These are phyloP conservation scores for Oophaga pumilio DNA, from an alignment of 2,113 vertebrate genomes.

Conservation along the genomic window DNA sequence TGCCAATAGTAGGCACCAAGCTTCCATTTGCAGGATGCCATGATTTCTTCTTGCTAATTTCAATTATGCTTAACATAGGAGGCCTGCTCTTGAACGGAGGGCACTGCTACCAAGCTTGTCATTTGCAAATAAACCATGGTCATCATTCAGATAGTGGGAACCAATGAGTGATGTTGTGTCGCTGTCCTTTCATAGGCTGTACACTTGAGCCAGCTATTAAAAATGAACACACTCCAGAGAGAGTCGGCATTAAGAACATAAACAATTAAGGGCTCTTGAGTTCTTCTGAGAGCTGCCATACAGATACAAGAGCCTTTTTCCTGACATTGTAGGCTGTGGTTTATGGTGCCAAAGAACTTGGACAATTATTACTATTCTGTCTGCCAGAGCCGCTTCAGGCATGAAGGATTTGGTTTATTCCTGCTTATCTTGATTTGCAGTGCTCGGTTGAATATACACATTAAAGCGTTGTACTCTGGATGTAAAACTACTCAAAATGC, in stretches of 20 bases:
- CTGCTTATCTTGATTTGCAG: constrained; percentile 62
- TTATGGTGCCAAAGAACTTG: constrained; percentile 66
- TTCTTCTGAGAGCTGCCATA: constrained; percentile 72
- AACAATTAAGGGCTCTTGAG: constrained; percentile 81
- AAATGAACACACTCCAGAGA: constrained; percentile 84
- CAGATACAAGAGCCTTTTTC: constrained; percentile 69
- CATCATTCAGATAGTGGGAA: constrained; percentile 69
- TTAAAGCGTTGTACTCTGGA: constrained; percentile 9
- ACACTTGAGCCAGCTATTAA: constrained; percentile 77
- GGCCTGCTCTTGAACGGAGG: constrained; percentile 68
- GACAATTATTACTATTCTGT: constrained; percentile 70
- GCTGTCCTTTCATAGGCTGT: constrained; percentile 73
- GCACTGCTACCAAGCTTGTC: constrained; percentile 71
- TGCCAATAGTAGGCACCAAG: constrained; percentile 63
- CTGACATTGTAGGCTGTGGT: constrained; percentile 63
- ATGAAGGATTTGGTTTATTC: constrained; percentile 55
- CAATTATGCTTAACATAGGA: constrained; percentile 69
- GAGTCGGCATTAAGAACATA: constrained; percentile 77
- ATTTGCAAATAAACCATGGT: constrained; percentile 81
- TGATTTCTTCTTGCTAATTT: constrained; percentile 69
- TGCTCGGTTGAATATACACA: constrained; percentile 13
- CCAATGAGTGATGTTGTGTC: constrained; percentile 74
- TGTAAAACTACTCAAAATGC: background rate
- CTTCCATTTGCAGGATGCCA: constrained; percentile 68
- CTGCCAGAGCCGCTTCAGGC: constrained; percentile 60